Percentiles rank a stretch among this genome's conserved stretches.
Evolutionary conservation across 64 coral and sea anemone genomes (phyloP).

Genomic region (Porites australiensis): DNA sequence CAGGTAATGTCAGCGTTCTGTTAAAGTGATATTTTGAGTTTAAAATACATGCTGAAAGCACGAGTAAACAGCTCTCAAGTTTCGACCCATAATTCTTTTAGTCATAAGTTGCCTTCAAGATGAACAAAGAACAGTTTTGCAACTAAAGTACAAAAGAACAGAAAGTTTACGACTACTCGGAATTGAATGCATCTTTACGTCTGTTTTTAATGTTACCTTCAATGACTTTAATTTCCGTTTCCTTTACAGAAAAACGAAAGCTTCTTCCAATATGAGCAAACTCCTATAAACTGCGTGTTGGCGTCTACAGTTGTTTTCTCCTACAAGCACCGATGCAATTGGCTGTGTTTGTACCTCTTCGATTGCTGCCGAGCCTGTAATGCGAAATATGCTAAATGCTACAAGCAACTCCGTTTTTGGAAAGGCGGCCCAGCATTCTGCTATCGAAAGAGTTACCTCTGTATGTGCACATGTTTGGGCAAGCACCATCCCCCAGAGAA

Average conservation of each 20-base stretch:
- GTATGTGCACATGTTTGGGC: background rate
- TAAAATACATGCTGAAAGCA: too few relatives aligned
- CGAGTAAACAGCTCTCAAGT: too few relatives aligned
- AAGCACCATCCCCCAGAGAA: background rate
- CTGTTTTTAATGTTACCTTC: background rate
- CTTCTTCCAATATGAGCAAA: background rate
- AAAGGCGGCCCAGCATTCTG: background rate
- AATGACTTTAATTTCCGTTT: background rate
- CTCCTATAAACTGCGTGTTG: background rate
- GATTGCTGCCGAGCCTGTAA: constrained; percentile 13
- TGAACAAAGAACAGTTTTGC: too few relatives aligned
- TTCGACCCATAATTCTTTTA: too few relatives aligned
- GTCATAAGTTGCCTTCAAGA: too few relatives aligned
- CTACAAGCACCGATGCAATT: background rate
- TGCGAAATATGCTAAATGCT: background rate
- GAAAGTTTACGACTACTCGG: too few relatives aligned
- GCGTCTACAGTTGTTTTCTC: background rate
- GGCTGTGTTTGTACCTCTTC: background rate
- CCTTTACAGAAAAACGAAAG: background rate
- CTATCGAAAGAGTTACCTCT: background rate
- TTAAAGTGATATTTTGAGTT: background rate
- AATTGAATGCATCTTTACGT: background rate
- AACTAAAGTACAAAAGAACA: too few relatives aligned
- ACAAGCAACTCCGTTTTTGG: background rate
- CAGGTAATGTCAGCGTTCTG: background rate